Evolutionary conservation across 1,140 invertebrate species (phyloP).

Genomic region (Halotydeus destructor): DNA sequence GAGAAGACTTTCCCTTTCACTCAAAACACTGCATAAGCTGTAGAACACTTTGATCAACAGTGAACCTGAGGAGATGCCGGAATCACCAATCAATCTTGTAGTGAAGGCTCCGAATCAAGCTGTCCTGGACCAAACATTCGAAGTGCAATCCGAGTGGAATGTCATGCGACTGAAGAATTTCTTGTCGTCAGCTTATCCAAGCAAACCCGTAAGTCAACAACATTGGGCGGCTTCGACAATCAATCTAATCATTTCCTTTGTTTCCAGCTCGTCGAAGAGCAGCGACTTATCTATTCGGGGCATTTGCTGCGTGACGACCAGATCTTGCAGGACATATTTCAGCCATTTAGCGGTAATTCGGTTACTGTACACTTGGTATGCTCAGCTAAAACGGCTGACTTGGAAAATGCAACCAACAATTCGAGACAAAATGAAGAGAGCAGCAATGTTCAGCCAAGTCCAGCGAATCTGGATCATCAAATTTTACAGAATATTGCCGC

Average conservation of each 20-base stretch:
- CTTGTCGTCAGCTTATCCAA: constrained; percentile 59
- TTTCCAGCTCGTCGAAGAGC: constrained; percentile 47
- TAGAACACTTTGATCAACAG: no score
- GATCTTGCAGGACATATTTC: constrained; percentile 51
- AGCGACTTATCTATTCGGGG: constrained; percentile 77
- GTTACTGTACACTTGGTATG: constrained; percentile 10
- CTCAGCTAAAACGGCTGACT: not conserved
- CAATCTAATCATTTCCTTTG: constrained; percentile 16
- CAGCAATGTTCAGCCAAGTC: not conserved
- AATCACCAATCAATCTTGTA: constrained; percentile 50
- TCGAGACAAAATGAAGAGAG: not conserved
- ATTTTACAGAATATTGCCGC: not conserved
- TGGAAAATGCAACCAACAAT: not conserved
- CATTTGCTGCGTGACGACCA: constrained; percentile 52
- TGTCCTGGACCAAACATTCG: constrained; percentile 59
- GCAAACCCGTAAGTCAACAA: constrained; percentile 51
- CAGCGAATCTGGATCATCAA: not conserved
- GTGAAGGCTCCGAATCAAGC: constrained; percentile 73
- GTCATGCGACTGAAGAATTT: constrained; percentile 58
- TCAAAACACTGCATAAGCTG: no score
- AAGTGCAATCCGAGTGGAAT: constrained; percentile 62
- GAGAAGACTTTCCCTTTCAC: no score
- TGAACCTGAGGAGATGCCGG: no score
- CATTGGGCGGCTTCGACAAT: not conserved
- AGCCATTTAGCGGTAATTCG: constrained; percentile 1